A percentile compares a stretch with the other conserved stretches of the same genome.
Evolutionary conservation across 2,113 vertebrate genomes (phyloP).

Genomic region (Equus przewalskii): DNA sequence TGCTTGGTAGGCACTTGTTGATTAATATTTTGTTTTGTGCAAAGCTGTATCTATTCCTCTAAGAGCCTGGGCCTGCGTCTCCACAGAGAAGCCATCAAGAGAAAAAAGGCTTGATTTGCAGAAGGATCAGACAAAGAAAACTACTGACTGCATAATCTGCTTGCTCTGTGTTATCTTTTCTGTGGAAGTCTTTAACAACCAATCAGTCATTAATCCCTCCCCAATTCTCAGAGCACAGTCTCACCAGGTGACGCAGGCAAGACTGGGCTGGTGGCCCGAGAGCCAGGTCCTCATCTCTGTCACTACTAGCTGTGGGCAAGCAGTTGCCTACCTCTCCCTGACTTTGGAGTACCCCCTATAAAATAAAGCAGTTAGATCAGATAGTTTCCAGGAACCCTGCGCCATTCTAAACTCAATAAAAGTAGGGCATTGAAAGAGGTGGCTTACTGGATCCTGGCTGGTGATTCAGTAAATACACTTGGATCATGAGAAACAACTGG

Average conservation of each 20-base stretch:
- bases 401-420: not conserved
- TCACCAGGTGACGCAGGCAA: not conserved
- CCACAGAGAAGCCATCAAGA: slow-evolving; percentile 15
- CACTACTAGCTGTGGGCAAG: not conserved
- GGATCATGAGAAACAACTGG: not conserved
- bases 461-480: slow-evolving; percentile 7
- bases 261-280: not conserved
- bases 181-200: not conserved
- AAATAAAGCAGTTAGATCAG: not conserved
- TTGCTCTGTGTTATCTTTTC: not conserved
- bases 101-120: not conserved
- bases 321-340: not conserved
- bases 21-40: not conserved
- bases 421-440: not conserved
- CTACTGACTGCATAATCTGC: not conserved
- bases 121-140: slow-evolving; percentile 22
- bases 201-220: not conserved
- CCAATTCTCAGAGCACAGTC: not conserved
- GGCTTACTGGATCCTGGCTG: not conserved
- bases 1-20: not conserved
- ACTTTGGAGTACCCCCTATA: not conserved
- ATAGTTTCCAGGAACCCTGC: slow-evolving; percentile 12
- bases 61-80: not conserved
- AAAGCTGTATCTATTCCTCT: not conserved
- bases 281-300: not conserved